Evolutionary conservation across 2,113 vertebrate genomes (phyloP), one percentile per base, ranked within the genome.

Genomic region (Ammodramus savannarum): DNA sequence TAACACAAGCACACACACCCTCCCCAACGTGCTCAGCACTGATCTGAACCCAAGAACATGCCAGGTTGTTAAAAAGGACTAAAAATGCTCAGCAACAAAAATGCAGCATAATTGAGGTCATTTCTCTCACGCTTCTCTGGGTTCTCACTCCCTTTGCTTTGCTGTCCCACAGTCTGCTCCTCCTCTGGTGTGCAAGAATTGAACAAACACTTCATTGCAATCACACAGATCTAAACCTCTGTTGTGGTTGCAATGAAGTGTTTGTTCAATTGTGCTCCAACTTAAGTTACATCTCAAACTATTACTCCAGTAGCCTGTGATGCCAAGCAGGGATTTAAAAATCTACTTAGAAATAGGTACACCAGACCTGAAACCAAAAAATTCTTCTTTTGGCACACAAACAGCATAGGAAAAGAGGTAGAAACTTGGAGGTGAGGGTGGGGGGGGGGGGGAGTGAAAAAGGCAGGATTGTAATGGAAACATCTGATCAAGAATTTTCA

Each of bases 101-200:
- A 82, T 2, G 11, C 49, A 62, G 36, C 89, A 77, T 82, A 91
- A 96, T 89, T 79, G 59, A 95, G 94, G 91, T 95, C 85, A 73
- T 20, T 93, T 79, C 49, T 57, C 81, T 89, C 68, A 48, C 41
- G 41, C 76, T 85, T 85, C 55, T 77, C 76, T 38, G 52, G 13
- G 27, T 84, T 92, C 69, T 89, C 77, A 18, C 72, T 87, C 84
- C 8, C 22, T 54, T 89, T 16, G n/a, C 72, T 86, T 71, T 57
- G 38, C 74, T 68, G 80, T 57, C 89, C 91, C 69, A 73, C 77
- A 86, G 38, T 59, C 86, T 72, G 86, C 73, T 87, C 27, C 62
- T 93, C 71, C 36, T 87, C 66, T 16, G 32, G 51, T 15, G 1
- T 13, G 75, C 1, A 0, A 80, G 27, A 74, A 85, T 2, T 49